phyloP scores from a whole-genome alignment of 2,888 invertebrate species.

The Coronaproctus castanopsis region DNA sequence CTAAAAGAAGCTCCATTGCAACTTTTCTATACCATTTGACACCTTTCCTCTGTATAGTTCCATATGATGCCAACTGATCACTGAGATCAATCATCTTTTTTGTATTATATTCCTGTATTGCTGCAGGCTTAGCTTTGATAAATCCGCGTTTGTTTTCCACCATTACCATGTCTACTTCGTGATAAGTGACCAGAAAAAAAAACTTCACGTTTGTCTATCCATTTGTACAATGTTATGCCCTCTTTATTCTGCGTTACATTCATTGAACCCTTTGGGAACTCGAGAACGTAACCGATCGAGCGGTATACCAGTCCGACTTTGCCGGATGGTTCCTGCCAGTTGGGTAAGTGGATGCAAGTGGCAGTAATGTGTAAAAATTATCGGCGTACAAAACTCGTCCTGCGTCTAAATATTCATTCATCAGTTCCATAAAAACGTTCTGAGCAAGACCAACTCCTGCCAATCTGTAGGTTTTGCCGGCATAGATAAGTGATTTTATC shows the following conservation, averaged over 20 bases:
- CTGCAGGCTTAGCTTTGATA: neutral
- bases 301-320: neutral
- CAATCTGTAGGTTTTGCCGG: too few relatives aligned
- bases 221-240: neutral
- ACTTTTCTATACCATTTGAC: neutral
- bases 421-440: too few relatives aligned
- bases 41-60: neutral
- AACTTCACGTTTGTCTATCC: neutral
- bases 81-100: neutral
- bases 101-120: neutral
- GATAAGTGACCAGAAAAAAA: neutral
- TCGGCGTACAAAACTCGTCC: too few relatives aligned
- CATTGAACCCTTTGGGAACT: neutral
- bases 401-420: too few relatives aligned
- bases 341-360: too few relatives aligned
- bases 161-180: neutral
- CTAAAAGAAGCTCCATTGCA: neutral
- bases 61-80: neutral
- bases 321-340: neutral
- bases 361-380: too few relatives aligned
- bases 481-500: too few relatives aligned
- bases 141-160: neutral
- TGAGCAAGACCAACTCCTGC: too few relatives aligned
- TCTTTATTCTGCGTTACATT: neutral
- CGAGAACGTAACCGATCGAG: neutral